Conservation (phyloP, 1,140 invertebrate species). For the Kradibia gibbosae region DNA sequence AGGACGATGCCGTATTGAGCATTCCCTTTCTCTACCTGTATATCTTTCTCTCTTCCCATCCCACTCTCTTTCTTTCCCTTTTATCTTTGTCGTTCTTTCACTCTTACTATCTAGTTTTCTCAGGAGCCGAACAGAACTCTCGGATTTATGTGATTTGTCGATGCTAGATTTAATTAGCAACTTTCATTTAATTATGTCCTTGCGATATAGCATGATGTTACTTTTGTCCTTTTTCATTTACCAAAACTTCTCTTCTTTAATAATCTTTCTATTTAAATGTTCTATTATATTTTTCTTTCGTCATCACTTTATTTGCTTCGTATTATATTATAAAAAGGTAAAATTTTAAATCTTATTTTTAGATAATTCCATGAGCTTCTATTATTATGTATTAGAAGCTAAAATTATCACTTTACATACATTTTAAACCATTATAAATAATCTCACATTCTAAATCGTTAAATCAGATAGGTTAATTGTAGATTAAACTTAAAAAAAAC, state of each 20-base stretch:
- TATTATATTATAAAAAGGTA: no score
- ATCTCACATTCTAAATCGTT: background rate
- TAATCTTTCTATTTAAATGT: slow-evolving; percentile 33
- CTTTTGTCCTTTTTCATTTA: background rate
- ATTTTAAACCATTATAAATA: background rate
- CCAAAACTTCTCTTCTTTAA: background rate
- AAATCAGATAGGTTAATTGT: no score
- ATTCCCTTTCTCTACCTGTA: background rate
- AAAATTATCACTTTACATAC: background rate
- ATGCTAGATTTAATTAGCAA: slow-evolving; percentile 63
- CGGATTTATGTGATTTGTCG: slow-evolving; percentile 56
- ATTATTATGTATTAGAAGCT: no score
- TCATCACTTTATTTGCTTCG: background rate
- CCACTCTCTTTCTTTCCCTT: background rate
- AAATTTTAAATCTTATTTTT: no score
- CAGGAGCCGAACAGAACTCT: background rate
- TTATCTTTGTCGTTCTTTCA: background rate
- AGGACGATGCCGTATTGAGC: background rate
- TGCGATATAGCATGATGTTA: background rate
- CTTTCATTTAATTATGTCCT: slow-evolving; percentile 60
- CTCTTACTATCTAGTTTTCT: background rate
- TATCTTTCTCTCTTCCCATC: background rate
- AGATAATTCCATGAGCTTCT: no score
- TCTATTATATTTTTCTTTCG: slow-evolving; percentile 37
- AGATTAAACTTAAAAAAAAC: no score